Evolutionary conservation across 2,113 vertebrate genomes (phyloP).

Genomic region (Tyrannus savana): DNA sequence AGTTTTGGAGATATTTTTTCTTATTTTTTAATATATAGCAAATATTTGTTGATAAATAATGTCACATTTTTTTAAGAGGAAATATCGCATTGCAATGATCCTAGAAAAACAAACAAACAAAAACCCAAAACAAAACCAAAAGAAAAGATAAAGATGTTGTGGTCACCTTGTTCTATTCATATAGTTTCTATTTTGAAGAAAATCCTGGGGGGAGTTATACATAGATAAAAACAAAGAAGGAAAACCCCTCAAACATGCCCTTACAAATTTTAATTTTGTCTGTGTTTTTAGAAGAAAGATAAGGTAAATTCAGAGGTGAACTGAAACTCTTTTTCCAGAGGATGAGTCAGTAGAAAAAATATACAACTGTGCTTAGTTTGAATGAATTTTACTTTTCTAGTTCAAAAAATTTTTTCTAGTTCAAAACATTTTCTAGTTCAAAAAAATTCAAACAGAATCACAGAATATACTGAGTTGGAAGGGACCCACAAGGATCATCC

Average conservation of each 20-base stretch:
- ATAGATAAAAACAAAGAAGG: background rate
- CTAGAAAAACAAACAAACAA: background rate
- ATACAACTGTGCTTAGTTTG: background rate
- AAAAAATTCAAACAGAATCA: background rate
- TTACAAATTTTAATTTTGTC: background rate
- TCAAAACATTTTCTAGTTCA: background rate
- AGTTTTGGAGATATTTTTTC: background rate
- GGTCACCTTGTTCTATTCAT: background rate
- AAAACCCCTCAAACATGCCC: background rate
- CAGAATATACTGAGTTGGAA: background rate
- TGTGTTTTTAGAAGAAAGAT: background rate
- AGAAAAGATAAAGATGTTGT: background rate
- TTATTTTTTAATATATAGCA: background rate
- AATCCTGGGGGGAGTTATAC: background rate
- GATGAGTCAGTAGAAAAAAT: background rate
- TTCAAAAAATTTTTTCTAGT: background rate
- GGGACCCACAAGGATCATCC: background rate
- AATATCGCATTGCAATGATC: background rate
- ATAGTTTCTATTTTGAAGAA: background rate
- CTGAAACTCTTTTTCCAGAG: background rate
- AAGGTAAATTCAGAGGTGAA: background rate
- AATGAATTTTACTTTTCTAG: background rate
- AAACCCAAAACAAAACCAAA: background rate
- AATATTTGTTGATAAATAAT: background rate
- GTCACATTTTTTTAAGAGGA: background rate